These are phyloP conservation scores for Agrochola litura DNA, from an alignment of 2,888 invertebrate species.

Conservation along the genomic window DNA sequence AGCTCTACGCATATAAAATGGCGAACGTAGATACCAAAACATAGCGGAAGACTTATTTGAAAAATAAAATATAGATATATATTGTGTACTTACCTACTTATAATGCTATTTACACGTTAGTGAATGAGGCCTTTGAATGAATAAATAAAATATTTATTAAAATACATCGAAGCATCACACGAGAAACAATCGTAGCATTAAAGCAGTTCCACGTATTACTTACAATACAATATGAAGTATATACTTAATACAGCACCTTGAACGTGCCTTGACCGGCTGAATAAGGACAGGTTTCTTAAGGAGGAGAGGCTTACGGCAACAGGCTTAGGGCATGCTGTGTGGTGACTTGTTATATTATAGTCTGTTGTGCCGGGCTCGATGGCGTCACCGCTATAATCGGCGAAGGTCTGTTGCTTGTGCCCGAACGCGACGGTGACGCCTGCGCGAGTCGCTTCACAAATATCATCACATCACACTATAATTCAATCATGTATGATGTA, in stretches of 20 bases:
- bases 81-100: neutral
- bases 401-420: constrained; percentile 80
- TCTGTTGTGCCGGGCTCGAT: constrained; percentile 71
- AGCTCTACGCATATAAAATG: constrained; percentile 1
- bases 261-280: constrained; percentile 67
- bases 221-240: constrained; percentile 58
- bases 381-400: constrained; percentile 88
- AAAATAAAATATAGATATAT: neutral
- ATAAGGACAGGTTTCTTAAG: constrained; percentile 64
- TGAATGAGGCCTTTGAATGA: constrained; percentile 21
- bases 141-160: constrained; percentile 44
- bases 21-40: constrained; percentile 5
- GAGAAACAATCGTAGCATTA: constrained; percentile 48
- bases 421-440: constrained; percentile 67
- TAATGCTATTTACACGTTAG: neutral
- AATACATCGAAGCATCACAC: constrained; percentile 38
- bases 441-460: constrained; percentile 67
- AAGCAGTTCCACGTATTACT: constrained; percentile 45
- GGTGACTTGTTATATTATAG: constrained; percentile 63
- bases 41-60: neutral
- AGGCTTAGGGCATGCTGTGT: constrained; percentile 64
- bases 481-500: constrained; percentile 75
- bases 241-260: constrained; percentile 55
- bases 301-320: constrained; percentile 61
- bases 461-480: constrained; percentile 61